Percentiles rank a stretch among this genome's conserved stretches.
Conservation (phyloP, 2,888 invertebrate genomes). For the Campoplex nolae region DNA sequence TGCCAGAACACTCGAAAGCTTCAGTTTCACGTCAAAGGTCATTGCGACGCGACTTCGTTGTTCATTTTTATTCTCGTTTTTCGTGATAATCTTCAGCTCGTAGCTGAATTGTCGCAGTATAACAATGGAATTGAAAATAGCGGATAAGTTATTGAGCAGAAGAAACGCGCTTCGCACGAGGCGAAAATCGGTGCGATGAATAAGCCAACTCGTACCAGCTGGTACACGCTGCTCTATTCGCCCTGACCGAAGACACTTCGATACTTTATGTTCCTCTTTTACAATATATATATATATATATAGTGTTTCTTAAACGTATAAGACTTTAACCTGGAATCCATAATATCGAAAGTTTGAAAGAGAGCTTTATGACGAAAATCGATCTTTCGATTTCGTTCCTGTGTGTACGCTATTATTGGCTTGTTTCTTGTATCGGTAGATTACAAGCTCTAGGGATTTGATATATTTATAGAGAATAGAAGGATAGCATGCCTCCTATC, state of each 20-base stretch:
- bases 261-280: constrained; percentile 31
- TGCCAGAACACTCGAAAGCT: neutral
- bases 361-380: constrained; percentile 53
- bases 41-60: neutral
- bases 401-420: constrained; percentile 24
- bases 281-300: constrained; percentile 15
- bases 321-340: constrained; percentile 64
- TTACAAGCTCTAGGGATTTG: constrained; percentile 21
- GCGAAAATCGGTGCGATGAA: constrained; percentile 55
- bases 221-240: constrained; percentile 53
- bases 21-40: neutral
- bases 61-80: neutral
- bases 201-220: constrained; percentile 66
- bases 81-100: neutral
- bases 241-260: constrained; percentile 59
- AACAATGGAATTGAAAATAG: constrained; percentile 27
- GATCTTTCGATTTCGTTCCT: constrained; percentile 56
- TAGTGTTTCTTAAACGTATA: constrained; percentile 6
- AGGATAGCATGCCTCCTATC: neutral
- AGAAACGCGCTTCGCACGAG: constrained; percentile 62
- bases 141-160: constrained; percentile 40
- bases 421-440: constrained; percentile 37
- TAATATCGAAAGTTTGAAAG: constrained; percentile 66
- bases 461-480: neutral
- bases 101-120: neutral